A percentile compares a stretch with the other conserved stretches of the same genome.
phyloP scores from a whole-genome alignment of 2,888 invertebrate species.

The Ceraclea dissimilis region DNA sequence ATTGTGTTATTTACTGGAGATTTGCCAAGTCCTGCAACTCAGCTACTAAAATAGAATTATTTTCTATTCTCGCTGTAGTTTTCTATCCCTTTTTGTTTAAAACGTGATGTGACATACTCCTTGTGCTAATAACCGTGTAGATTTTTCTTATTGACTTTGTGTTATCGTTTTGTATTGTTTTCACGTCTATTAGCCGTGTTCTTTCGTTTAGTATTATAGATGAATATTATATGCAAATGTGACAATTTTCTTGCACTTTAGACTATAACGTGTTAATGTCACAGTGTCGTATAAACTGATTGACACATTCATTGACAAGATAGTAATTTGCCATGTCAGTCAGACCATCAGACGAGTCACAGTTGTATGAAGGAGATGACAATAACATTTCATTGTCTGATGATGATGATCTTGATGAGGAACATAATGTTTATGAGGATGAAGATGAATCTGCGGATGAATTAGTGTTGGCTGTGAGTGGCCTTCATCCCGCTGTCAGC shows the following conservation, averaged over 20 bases:
- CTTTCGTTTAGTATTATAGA: not conserved
- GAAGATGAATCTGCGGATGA: constrained; percentile 35
- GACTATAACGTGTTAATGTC: not conserved
- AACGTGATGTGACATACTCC: constrained; percentile 11
- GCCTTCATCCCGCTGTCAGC: constrained; percentile 46
- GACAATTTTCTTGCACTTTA: not conserved
- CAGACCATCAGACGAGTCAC: too few species aligned
- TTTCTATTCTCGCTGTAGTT: constrained; percentile 16
- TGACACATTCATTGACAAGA: not conserved
- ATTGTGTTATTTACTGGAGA: constrained; percentile 10
- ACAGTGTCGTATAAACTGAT: not conserved
- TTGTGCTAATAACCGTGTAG: too few species aligned
- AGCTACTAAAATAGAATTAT: constrained; percentile 29
- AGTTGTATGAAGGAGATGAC: not conserved
- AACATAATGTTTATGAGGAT: not conserved
- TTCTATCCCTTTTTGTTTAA: constrained; percentile 18
- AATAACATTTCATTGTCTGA: not conserved
- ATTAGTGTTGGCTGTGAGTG: constrained; percentile 38
- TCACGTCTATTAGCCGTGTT: not conserved
- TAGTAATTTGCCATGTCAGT: too few species aligned
- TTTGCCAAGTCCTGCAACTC: constrained; percentile 39
- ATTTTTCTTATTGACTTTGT: not conserved
- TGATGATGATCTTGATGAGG: not conserved
- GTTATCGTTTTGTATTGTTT: not conserved
- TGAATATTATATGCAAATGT: not conserved